Evolutionary conservation across 1,140 invertebrate genomes (phyloP), one percentile per base, ranked within the genome.

Genomic region (Semibalanus balanoides): DNA sequence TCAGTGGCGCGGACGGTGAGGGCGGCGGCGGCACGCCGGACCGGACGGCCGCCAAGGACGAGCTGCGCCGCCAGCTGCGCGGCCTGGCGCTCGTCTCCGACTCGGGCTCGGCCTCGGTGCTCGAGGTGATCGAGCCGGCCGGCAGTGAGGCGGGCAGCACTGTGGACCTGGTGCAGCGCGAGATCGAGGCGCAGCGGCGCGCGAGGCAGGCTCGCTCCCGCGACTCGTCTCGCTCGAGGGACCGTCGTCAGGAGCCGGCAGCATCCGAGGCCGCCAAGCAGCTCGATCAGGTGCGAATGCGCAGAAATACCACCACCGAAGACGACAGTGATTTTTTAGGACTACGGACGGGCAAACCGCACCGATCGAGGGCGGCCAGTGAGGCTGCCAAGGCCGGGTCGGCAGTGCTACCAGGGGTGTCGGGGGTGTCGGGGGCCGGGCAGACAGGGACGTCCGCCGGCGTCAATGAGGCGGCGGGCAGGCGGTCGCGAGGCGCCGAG

Each of bases 101-200:
- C 72, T 80, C 78, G 73, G 81, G 82, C n/a, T 82, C 82, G 27
- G 82, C 82, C 70, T 83, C 82, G 14, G 82, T 83, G 17, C 77
- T 83, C 30, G 83, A 83, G 78, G 81, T 83, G 25, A 80, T 83
- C 51, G 83, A 83, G 75, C 83, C 83, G 3, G 81, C 82, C 11
- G 81, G 79, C 73, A 80, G 81, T 31, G 79, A 80, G 31, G 78
- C 77, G 14, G 51, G 51, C 51, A 64, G 51, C 51, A 64, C 51
- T 14, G 51, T 64, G 51, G 51, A 69, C n/a, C 29, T 72, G n/a
- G 70, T 72, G 70, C 70, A 72, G 70, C n/a, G 29, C 11, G 70
- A 72, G 70, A 72, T 72, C 70, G 70, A 78, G 29, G 29, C 76
- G 74, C 30, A 78, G 43, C 29, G 77, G 71, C 43, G 74, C 51